These are phyloP conservation scores for Oncopeltus fasciatus DNA, from an alignment of 1,140 invertebrate species.

Conservation along the genomic window DNA sequence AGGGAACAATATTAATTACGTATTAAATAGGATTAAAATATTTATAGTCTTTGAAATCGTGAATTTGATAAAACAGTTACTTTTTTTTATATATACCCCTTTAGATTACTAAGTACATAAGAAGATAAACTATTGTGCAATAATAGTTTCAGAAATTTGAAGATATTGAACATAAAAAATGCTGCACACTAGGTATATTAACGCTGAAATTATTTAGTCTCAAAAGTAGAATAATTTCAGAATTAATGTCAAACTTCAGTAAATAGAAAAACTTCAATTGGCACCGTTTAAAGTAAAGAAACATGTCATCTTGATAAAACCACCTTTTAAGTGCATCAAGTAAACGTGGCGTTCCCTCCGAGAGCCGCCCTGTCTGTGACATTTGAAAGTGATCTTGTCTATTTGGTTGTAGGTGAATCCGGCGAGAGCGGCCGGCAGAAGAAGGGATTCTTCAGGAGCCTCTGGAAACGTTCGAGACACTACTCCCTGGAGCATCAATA, in stretches of 20 bases:
- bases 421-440: slow-evolving; percentile 48
- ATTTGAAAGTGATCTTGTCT: slow-evolving; percentile 12
- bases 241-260: neutral
- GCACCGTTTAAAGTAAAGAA: neutral
- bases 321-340: neutral
- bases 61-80: too few relatives aligned
- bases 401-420: slow-evolving; percentile 43
- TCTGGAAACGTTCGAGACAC: slow-evolving; percentile 68
- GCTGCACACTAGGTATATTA: too few relatives aligned
- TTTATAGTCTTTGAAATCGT: too few relatives aligned
- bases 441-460: slow-evolving; percentile 66
- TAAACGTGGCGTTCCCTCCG: neutral
- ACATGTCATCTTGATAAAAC: neutral
- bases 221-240: neutral
- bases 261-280: neutral
- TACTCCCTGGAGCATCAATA: slow-evolving; percentile 66
- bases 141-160: too few relatives aligned
- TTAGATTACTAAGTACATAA: too few relatives aligned
- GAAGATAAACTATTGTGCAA: too few relatives aligned
- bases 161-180: too few relatives aligned
- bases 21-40: too few relatives aligned
- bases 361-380: too few relatives aligned
- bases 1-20: too few relatives aligned
- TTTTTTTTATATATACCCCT: too few relatives aligned
- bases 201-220: neutral